Percentiles rank a stretch among this genome's conserved stretches.
Evolutionary conservation across 2,888 invertebrate species (phyloP).

Genomic region (Agrotis exclamationis): DNA sequence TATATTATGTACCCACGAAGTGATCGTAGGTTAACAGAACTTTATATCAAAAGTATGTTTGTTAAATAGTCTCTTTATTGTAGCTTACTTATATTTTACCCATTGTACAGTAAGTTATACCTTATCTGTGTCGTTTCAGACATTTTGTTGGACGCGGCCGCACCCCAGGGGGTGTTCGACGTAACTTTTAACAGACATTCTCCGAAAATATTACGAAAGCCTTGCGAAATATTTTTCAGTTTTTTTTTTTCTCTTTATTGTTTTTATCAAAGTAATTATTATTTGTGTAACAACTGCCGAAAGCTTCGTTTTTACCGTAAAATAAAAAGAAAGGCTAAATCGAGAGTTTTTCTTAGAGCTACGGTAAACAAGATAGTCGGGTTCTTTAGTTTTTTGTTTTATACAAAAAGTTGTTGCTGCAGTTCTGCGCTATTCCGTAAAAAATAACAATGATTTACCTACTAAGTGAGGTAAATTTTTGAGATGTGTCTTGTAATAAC

Average conservation of each 20-base stretch:
- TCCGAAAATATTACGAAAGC: constrained; percentile 38
- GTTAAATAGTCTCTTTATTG: not conserved
- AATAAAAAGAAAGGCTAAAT: constrained; percentile 1
- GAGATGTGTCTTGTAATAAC: not conserved
- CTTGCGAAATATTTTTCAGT: constrained; percentile 17
- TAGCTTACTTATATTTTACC: constrained; percentile 27
- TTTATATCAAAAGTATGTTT: not conserved
- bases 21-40: not conserved
- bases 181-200: constrained; percentile 59
- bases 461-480: not conserved
- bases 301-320: constrained; percentile 1
- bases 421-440: not conserved
- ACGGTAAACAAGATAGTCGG: constrained; percentile 17
- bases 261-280: constrained; percentile 54
- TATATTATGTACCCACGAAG: not conserved
- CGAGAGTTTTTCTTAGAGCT: constrained; percentile 13
- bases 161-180: constrained; percentile 44
- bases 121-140: constrained; percentile 60
- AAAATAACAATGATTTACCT: constrained; percentile 30
- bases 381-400: constrained; percentile 13
- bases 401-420: constrained; percentile 5
- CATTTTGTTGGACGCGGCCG: constrained; percentile 42
- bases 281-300: constrained; percentile 17
- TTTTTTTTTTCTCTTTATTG: constrained; percentile 32
- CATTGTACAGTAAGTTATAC: constrained; percentile 43